Evolutionary conservation across 2,797 vertebrate species (phyloP).

Genomic region (Darevskia nairensis): DNA sequence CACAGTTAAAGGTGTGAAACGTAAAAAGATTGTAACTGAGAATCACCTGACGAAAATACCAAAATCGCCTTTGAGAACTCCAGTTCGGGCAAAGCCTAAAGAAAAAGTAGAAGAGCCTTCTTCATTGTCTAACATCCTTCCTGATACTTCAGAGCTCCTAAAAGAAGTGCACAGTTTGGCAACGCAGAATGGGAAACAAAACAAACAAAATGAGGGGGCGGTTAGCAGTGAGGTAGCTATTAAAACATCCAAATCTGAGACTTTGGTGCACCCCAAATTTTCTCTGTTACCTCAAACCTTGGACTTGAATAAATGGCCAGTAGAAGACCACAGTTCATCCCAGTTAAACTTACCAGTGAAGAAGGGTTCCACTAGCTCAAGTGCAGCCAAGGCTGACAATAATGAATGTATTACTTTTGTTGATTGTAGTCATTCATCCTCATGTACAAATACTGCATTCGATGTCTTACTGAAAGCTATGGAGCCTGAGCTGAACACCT

Average conservation of each 20-base stretch:
- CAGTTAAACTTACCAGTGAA: conserved; percentile 56
- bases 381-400: conserved; percentile 78
- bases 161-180: conserved; percentile 68
- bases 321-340: conserved; percentile 66
- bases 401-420: conserved; percentile 75
- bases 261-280: conserved; percentile 67
- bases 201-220: conserved; percentile 78
- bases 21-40: conserved; percentile 96
- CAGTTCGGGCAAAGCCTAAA: conserved; percentile 84
- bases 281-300: conserved; percentile 67
- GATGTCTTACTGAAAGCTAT: conserved; percentile 97
- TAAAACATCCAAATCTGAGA: conserved; percentile 66
- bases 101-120: conserved; percentile 74
- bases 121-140: conserved; percentile 71
- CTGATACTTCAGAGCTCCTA: conserved; percentile 67
- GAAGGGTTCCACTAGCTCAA: conserved; percentile 59
- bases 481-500: conserved; percentile 95
- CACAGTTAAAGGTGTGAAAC: conserved; percentile 93
- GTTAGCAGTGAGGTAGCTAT: conserved; percentile 71
- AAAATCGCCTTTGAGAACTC: conserved; percentile 95
- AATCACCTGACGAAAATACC: conserved; percentile 96
- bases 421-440: conserved; percentile 74
- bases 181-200: conserved; percentile 76
- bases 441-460: conserved; percentile 87
- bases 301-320: conserved; percentile 74